phyloP scores from a whole-genome alignment of 2,797 vertebrate species.

The Podargus strigoides region DNA sequence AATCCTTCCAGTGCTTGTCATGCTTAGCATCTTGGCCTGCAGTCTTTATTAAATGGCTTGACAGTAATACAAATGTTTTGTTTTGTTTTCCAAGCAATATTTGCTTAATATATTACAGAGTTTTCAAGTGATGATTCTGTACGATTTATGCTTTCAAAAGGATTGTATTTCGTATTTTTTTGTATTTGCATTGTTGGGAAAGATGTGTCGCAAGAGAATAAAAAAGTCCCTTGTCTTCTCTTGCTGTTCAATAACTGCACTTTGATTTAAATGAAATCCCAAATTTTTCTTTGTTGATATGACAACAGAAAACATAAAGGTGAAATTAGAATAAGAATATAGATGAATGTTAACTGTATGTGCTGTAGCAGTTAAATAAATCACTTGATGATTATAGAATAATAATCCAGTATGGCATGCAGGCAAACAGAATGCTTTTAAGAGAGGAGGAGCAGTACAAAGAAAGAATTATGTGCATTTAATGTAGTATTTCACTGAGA shows the following conservation, averaged over 20 bases:
- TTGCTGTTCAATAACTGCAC: background rate
- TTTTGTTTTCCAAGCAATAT: background rate
- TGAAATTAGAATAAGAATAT: conserved; percentile 1
- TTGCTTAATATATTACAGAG: background rate
- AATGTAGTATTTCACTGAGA: conserved; percentile 1
- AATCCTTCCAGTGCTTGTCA: background rate
- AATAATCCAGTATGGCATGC: background rate
- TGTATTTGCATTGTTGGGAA: background rate
- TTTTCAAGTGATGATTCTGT: background rate
- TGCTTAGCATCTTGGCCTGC: background rate
- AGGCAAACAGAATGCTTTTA: conserved; percentile 2
- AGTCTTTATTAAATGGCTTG: background rate
- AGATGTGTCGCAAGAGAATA: background rate
- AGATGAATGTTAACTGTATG: background rate
- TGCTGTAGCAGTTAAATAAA: background rate
- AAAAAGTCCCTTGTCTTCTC: background rate
- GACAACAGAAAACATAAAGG: background rate
- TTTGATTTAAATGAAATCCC: conserved; percentile 7
- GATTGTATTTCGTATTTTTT: background rate
- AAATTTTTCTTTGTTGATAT: conserved; percentile 3
- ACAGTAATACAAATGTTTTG: background rate
- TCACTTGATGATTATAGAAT: background rate
- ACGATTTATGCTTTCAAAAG: background rate
- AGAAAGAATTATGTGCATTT: background rate
- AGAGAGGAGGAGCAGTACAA: background rate